These are phyloP conservation scores for Ceratotherium simum DNA, from an alignment of 2,113 vertebrate genomes.

Conservation along the genomic window DNA sequence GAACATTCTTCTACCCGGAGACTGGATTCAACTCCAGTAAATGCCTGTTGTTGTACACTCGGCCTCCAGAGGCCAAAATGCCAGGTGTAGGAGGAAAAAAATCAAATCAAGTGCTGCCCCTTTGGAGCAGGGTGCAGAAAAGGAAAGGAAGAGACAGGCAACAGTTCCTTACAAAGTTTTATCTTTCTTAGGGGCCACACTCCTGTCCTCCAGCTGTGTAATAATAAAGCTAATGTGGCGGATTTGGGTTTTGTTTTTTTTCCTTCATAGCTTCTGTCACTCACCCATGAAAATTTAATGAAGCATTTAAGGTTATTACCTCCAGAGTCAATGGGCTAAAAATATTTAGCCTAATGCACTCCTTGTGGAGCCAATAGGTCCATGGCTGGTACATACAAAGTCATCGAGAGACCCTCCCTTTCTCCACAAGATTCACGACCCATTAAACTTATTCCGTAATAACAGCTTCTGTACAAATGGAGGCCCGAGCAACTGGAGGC, in stretches of 20 bases:
- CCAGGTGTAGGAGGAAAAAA: neutral
- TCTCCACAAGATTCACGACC: slow-evolving; percentile 87
- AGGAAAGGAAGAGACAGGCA: neutral
- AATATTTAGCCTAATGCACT: slow-evolving; percentile 88
- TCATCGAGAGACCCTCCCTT: slow-evolving; percentile 83
- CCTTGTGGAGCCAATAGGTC: slow-evolving; percentile 84
- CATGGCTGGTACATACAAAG: slow-evolving; percentile 82
- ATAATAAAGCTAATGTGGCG: slow-evolving; percentile 69
- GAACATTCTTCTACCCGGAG: slow-evolving; percentile 18
- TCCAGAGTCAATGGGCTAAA: slow-evolving; percentile 88
- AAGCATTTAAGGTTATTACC: slow-evolving; percentile 88
- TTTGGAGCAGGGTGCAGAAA: fast-evolving
- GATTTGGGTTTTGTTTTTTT: slow-evolving; percentile 57
- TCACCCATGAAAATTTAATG: slow-evolving; percentile 91
- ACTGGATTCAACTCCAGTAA: neutral
- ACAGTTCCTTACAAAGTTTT: slow-evolving; percentile 67
- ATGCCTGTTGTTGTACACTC: neutral
- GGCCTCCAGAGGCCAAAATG: neutral
- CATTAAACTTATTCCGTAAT: slow-evolving; percentile 89
- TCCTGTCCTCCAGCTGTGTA: slow-evolving; percentile 59
- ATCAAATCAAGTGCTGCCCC: neutral
- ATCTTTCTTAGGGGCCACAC: slow-evolving; percentile 7
- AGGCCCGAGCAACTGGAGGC: slow-evolving; percentile 73
- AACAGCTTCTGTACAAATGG: slow-evolving; percentile 87
- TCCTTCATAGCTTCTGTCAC: slow-evolving; percentile 82